phyloP scores from a whole-genome alignment of 2,113 vertebrate genomes.

The Capra hircus region DNA sequence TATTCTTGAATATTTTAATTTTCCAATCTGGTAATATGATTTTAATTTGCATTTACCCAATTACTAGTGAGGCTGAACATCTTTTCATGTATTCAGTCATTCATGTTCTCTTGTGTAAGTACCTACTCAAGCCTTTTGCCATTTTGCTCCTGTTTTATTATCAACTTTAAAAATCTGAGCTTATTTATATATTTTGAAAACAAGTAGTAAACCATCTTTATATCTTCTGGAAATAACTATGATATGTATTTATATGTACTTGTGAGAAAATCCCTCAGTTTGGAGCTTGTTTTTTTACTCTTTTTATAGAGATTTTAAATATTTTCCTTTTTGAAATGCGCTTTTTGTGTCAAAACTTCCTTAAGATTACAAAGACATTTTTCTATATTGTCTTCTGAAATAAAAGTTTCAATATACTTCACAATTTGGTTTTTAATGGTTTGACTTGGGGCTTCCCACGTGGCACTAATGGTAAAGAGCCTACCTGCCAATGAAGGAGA shows the following conservation, averaged over 20 bases:
- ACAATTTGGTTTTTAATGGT: background rate
- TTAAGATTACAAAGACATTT: background rate
- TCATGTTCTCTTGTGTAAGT: background rate
- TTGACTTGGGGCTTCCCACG: background rate
- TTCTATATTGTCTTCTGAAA: background rate
- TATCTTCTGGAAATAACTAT: background rate
- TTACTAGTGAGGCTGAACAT: background rate
- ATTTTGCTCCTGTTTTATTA: background rate
- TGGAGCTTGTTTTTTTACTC: background rate
- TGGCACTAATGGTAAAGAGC: background rate
- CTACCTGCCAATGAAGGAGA: background rate
- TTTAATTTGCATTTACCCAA: conserved; percentile 2
- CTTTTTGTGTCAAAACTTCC: background rate
- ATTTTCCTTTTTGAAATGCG: background rate
- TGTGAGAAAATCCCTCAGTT: background rate
- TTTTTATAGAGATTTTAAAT: background rate
- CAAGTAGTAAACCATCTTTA: background rate
- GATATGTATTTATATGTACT: background rate
- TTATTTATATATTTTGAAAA: background rate
- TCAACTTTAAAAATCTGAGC: background rate
- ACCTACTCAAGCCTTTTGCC: background rate
- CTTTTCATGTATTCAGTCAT: background rate
- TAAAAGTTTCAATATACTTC: background rate
- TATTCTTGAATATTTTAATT: background rate
- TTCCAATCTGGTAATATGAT: background rate